phyloP scores from a whole-genome alignment of 2,113 vertebrate species.

The Corydoras maculifer region DNA sequence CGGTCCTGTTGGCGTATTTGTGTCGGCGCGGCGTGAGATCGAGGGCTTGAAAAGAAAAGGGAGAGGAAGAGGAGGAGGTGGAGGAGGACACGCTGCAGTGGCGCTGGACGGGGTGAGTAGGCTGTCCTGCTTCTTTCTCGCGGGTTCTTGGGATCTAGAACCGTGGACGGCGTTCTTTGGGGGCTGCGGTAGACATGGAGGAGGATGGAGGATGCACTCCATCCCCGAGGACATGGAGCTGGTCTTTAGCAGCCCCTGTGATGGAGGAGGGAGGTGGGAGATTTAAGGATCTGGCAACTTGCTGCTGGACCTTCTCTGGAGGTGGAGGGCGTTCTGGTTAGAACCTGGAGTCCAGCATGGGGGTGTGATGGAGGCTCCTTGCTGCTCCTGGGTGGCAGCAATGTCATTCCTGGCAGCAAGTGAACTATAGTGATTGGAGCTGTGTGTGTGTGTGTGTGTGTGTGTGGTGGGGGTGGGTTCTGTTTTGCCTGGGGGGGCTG shows the following conservation, averaged over 20 bases:
- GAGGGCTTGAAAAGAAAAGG: constrained; percentile 25
- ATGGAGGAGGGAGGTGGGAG: no score
- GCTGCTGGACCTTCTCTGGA: no score
- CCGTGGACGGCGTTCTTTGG: not conserved
- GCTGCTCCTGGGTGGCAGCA: constrained; percentile 16
- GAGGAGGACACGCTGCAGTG: no score
- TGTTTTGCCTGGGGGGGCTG: constrained; percentile 41
- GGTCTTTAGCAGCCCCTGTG: no score
- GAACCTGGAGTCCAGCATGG: not conserved
- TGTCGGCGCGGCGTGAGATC: constrained; percentile 38
- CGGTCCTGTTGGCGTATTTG: constrained; percentile 43
- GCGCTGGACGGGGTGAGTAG: constrained; percentile 40
- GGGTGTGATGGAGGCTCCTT: not conserved
- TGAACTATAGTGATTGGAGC: constrained; percentile 37
- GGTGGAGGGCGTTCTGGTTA: constrained; percentile 13
- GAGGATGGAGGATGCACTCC: not conserved
- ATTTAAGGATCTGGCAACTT: no score
- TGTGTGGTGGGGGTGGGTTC: constrained; percentile 37
- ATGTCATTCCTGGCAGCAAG: constrained; percentile 38
- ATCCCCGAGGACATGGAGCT: no score
- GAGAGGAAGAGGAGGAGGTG: constrained; percentile 25
- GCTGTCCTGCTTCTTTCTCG: constrained; percentile 10
- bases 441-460: constrained; percentile 29
- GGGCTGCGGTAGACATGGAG: constrained; percentile 2
- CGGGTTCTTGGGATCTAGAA: no score